Evolutionary conservation across 2,888 invertebrate species (phyloP), one percentile per base, ranked within the genome.

Genomic region (Rapana venosa): DNA sequence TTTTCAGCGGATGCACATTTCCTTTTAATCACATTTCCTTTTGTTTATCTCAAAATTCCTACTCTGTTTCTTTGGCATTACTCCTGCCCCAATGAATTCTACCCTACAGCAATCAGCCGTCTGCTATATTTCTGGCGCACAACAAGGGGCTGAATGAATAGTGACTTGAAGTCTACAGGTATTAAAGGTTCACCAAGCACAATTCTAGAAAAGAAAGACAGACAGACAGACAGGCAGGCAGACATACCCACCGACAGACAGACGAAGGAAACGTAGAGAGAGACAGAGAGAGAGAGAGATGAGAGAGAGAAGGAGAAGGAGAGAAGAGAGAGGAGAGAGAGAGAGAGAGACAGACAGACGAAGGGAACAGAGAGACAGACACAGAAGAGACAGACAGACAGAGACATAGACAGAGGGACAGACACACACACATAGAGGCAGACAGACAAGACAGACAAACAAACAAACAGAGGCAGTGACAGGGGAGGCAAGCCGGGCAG

Each of bases 311-410:
- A 1, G n/a, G 26, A 26, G 1, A 26, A 13, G 13, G 1, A 26
- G 26, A 26, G 8, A n/a, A 74, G n/a, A 74, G n/a, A 74, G 74
- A 74, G n/a, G 74, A 74, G 66, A 66, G 66, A n/a, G n/a, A 66
- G 66, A 66, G 66, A 66, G 66, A 66, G 74, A 74, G 74, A 74
- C n/a, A 74, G 74, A 74, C n/a, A 74, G 74, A 74, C n/a, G 26
- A n/a, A 74, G 74, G 26, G n/a, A 74, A 74, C 8, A 74, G 26
- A 74, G n/a, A 74, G 74, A 74, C 5, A 74, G 74, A 74, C 8
- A 74, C n/a, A 74, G 11, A 74, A 74, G 74, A 74, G 11, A 81
- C 20, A 81, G 81, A 81, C 0, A 81, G 81, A 32, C 17, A 35
- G 35, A 81, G 35, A 0, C 6, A 35, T 1, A 2, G 35, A 81